Conservation (phyloP, 1,140 invertebrate genomes). For the Anadara kagoshimensis region DNA sequence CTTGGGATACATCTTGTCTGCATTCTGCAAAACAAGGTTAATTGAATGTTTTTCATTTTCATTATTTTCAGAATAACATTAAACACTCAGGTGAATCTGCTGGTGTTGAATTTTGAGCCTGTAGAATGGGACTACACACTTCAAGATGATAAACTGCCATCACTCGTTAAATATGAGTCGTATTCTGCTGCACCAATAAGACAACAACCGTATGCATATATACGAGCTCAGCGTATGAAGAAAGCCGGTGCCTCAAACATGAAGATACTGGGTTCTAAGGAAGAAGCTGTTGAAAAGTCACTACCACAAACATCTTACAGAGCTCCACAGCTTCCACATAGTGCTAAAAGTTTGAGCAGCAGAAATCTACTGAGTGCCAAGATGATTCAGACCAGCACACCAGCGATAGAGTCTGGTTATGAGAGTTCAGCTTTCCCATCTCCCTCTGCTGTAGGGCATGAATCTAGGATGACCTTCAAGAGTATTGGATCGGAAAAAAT, state of each 20-base stretch:
- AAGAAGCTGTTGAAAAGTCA: slow-evolving; percentile 5
- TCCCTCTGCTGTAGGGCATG: too few species aligned
- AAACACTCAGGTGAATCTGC: slow-evolving; percentile 70
- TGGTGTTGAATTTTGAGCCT: slow-evolving; percentile 72
- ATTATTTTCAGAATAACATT: slow-evolving; percentile 68
- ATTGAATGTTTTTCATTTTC: background rate
- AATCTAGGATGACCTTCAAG: slow-evolving; percentile 19
- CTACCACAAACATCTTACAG: slow-evolving; percentile 50
- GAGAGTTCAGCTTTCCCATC: slow-evolving; percentile 33
- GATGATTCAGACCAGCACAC: slow-evolving; percentile 54
- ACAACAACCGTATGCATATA: slow-evolving; percentile 66
- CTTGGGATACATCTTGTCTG: too few species aligned
- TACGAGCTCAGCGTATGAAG: slow-evolving; percentile 69
- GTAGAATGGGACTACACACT: slow-evolving; percentile 71
- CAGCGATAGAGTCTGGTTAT: slow-evolving; percentile 28
- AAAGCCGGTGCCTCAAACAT: slow-evolving; percentile 66
- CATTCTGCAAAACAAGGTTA: background rate
- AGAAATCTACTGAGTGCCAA: slow-evolving; percentile 57
- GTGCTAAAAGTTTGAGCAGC: slow-evolving; percentile 63
- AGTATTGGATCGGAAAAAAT: slow-evolving; percentile 4
- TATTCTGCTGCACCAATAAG: slow-evolving; percentile 67
- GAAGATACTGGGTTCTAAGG: slow-evolving; percentile 55
- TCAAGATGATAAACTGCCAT: slow-evolving; percentile 67
- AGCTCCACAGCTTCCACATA: slow-evolving; percentile 63
- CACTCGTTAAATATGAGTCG: slow-evolving; percentile 66